Percentiles rank a stretch among this genome's conserved stretches.
phyloP scores from a whole-genome alignment of 2,113 vertebrate species.

The Pelobates fuscus region DNA sequence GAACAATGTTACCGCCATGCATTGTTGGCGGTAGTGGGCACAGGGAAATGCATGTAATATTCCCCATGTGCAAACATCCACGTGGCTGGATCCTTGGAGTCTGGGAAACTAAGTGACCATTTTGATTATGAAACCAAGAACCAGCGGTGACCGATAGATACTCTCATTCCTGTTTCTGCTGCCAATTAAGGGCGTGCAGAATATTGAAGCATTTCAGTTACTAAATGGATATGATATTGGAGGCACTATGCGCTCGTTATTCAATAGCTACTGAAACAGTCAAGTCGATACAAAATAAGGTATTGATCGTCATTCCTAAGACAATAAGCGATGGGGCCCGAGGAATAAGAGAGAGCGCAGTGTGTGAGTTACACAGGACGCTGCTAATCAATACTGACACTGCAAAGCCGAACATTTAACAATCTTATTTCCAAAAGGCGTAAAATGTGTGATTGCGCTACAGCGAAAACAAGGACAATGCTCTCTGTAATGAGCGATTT shows the following conservation, averaged over 20 bases:
- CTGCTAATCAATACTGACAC: constrained; percentile 27
- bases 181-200: constrained; percentile 22
- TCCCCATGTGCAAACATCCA: too few species aligned
- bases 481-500: not conserved
- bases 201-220: constrained; percentile 27
- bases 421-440: not conserved
- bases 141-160: not conserved
- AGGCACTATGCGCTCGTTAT: constrained; percentile 23
- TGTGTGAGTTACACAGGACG: constrained; percentile 15
- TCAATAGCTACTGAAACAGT: constrained; percentile 36
- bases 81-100: too few species aligned
- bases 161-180: not conserved
- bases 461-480: not conserved
- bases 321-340: constrained; percentile 38
- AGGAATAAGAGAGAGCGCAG: constrained; percentile 7
- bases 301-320: constrained; percentile 37
- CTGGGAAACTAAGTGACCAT: too few species aligned
- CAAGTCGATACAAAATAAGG: constrained; percentile 45
- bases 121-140: too few species aligned
- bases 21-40: too few species aligned
- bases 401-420: constrained; percentile 14
- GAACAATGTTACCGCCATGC: too few species aligned
- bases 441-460: not conserved
- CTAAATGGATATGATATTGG: constrained; percentile 42
- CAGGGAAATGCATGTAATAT: too few species aligned